Base-by-base conservation (phyloP, 1,140 invertebrate genomes). In the Plutomurus gul region DNA sequence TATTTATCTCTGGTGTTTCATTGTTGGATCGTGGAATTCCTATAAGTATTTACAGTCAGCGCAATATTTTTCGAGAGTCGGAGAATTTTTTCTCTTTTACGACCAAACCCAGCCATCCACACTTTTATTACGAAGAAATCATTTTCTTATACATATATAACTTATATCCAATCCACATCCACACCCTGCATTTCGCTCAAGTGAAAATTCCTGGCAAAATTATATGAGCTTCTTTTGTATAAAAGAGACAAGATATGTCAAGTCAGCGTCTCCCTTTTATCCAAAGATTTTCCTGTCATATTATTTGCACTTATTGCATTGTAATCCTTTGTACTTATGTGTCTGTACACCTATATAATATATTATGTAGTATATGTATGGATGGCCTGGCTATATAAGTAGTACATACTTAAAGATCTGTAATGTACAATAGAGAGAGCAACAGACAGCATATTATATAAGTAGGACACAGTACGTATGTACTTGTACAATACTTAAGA, bases 101-200 rank as follows among this genome's bases (percentile, higher is more conserved):
- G 56, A 65, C 36, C 56, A 65, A 65, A 65, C 56, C 36, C 56
- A 65, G 56, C 36, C 56, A n/a, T 18, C 56, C 30, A 65, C 16
- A 33, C 25, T 8, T 65, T 65, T 65, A 65, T 65, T 36, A 65
- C 56, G 25, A 65, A 65, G 13, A 30, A 33, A 65, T 33, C 22
- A 65, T 65, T 65, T 27, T 30, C 36, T 65, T 22, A 20, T 11
- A 16, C 51, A 11, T 5, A 4, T 25, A 20, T 51, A 51, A 7
- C 10, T 6, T 46, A 47, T 47, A 47, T 0, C 8, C 43, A 47
- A 18, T 47, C 43, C n/a, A 18, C n/a, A 18, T 18, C 43, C 16
- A 4, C 7, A 16, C 11, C 43, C 20, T 16, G 2, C 5, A 16
- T 47, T 16, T 47, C 2, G 11, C 43, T 65, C 27, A 33, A 65